Conservation (phyloP, 2,888 invertebrate genomes). For the Drosophila parthenogenetica region DNA sequence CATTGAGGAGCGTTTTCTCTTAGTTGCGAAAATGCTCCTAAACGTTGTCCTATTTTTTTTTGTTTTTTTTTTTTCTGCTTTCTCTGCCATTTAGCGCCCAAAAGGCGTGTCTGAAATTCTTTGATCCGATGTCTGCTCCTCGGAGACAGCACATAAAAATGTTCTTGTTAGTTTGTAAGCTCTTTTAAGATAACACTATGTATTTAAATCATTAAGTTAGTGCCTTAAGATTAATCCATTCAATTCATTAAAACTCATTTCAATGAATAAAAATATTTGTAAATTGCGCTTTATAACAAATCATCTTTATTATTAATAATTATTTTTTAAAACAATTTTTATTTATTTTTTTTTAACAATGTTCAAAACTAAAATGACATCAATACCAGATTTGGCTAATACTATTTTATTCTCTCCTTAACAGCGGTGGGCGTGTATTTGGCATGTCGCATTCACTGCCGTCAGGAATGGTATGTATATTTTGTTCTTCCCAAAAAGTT, state of each 20-base stretch:
- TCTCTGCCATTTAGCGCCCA: constrained; percentile 8
- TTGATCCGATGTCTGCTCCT: constrained; percentile 2
- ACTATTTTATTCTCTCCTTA: constrained; percentile 36
- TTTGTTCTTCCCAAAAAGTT: not conserved
- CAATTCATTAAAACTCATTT: constrained; percentile 55
- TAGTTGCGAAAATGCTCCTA: constrained; percentile 1
- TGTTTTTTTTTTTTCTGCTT: constrained; percentile 7
- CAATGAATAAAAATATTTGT: constrained; percentile 25
- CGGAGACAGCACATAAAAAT: not conserved
- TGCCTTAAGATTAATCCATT: constrained; percentile 40
- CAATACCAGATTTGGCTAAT: constrained; percentile 54
- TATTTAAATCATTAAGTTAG: constrained; percentile 50
- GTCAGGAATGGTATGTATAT: constrained; percentile 85
- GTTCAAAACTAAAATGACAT: constrained; percentile 28
- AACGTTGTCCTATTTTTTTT: constrained; percentile 4
- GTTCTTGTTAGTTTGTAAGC: constrained; percentile 19
- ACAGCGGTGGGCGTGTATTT: constrained; percentile 85
- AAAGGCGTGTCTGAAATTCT: constrained; percentile 24
- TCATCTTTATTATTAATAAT: constrained; percentile 23
- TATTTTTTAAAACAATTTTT: too few relatives aligned
- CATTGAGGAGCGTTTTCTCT: constrained; percentile 15
- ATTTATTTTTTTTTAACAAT: constrained; percentile 8
- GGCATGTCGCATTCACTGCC: constrained; percentile 86
- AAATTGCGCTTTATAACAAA: constrained; percentile 65
- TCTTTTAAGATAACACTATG: constrained; percentile 21